These are phyloP conservation scores for Eudyptes chrysolophus DNA, from an alignment of 2,113 vertebrate genomes.

Conservation along the genomic window DNA sequence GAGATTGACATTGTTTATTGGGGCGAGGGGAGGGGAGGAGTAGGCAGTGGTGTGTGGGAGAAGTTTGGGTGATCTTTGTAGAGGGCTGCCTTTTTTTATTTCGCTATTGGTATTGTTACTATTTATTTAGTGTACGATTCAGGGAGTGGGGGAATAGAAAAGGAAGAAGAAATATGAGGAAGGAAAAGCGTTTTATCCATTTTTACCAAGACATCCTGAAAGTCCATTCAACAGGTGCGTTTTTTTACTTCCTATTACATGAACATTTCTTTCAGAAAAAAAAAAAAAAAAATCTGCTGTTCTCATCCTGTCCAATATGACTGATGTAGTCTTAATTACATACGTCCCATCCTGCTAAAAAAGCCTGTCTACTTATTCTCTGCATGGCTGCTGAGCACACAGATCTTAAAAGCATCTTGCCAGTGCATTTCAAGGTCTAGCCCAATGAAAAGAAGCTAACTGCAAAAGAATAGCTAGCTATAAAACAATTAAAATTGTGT, in stretches of 20 bases:
- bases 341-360: background rate
- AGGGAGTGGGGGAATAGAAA: background rate
- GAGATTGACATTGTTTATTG: background rate
- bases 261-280: background rate
- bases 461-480: background rate
- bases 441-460: background rate
- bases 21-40: background rate
- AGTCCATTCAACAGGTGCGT: background rate
- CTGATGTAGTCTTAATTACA: background rate
- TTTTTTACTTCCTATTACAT: background rate
- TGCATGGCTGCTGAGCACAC: background rate
- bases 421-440: background rate
- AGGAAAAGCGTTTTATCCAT: background rate
- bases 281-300: background rate
- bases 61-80: background rate
- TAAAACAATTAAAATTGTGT: background rate
- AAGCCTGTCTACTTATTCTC: background rate
- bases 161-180: background rate
- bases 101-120: rapidly evolving
- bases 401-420: background rate
- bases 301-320: background rate
- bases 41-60: background rate
- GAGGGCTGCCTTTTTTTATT: background rate
- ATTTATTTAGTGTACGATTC: background rate
- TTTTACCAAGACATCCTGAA: background rate